Evolutionary conservation across 2,797 vertebrate species (phyloP), one percentile per base, ranked within the genome.

Genomic region (Garrulus glandarius): DNA sequence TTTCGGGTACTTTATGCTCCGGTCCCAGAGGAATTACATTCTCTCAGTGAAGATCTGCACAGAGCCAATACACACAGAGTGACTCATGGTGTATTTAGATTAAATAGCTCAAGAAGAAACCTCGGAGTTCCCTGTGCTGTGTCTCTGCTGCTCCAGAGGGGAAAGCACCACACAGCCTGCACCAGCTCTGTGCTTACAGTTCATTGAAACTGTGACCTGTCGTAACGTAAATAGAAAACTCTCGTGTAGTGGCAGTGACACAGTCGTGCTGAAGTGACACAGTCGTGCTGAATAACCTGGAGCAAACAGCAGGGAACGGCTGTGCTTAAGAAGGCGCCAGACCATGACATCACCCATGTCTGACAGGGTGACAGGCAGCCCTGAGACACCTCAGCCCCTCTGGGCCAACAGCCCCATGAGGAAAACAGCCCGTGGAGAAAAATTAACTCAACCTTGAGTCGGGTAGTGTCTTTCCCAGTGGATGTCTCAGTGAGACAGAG

Each of bases 201-300:
- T 37, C 34, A 52, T 0, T 78, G 87, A 77, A 96, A 75, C 87
- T 18, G 41, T 37, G 60, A 85, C 39, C 71, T 2, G 6, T 7
- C 49, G 50, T 20, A 79, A 78, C 4, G 10, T 15, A 72, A 79
- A 90, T 3, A 75, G 10, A 63, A 50, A 36, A 22, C 18, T 70
- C 44, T 26, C 26, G 47, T 21, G n/a, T 34, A 74, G 76, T 15
- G 30, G 30, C 75, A 46, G 44, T 34, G 47, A 44, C 39, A 41
- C 11, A 32, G 13, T 7, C 4, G n/a, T 57, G 71, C 61, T 82
- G 79, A 83, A 47, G n/a, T 46, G 53, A 57, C 41, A 72, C 43
- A 26, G 34, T 17, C 15, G 20, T 21, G 59, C 75, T 88, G 86
- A 94, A 75, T 89, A 91, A 92, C 68, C 61, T 21, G 71, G 16